Conservation (phyloP, 2,113 vertebrate species). For the Barbus barbus region DNA sequence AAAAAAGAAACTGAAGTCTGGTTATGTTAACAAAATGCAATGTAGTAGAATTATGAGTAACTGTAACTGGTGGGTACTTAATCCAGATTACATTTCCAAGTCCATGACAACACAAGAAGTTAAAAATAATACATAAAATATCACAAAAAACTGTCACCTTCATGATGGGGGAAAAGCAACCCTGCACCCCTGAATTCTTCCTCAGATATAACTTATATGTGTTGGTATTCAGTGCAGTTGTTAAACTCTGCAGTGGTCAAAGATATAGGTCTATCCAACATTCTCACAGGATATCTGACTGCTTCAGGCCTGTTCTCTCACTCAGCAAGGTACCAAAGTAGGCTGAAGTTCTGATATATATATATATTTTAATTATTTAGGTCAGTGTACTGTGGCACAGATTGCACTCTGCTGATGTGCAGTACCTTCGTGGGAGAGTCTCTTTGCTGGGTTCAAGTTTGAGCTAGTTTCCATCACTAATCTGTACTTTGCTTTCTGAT, state of each 20-base stretch:
- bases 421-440: neutral
- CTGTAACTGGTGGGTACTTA: neutral
- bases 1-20: neutral
- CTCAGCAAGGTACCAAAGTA: slow-evolving; percentile 40
- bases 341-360: slow-evolving; percentile 23
- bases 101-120: neutral
- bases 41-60: neutral
- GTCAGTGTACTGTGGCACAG: slow-evolving; percentile 32
- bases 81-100: neutral
- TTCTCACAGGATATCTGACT: slow-evolving; percentile 2
- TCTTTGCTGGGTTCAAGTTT: slow-evolving; percentile 14
- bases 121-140: neutral
- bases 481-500: neutral
- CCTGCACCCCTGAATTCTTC: neutral
- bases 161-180: neutral
- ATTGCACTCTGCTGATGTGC: slow-evolving; percentile 1
- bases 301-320: slow-evolving; percentile 9
- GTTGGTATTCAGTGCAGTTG: neutral
- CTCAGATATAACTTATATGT: neutral
- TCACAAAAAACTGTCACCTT: neutral
- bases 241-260: neutral
- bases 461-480: neutral
- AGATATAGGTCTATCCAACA: neutral
- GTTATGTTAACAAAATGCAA: neutral
- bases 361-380: slow-evolving; percentile 38